phyloP scores from a whole-genome alignment of 2,888 invertebrate species.

The Heliconius charithonia region DNA sequence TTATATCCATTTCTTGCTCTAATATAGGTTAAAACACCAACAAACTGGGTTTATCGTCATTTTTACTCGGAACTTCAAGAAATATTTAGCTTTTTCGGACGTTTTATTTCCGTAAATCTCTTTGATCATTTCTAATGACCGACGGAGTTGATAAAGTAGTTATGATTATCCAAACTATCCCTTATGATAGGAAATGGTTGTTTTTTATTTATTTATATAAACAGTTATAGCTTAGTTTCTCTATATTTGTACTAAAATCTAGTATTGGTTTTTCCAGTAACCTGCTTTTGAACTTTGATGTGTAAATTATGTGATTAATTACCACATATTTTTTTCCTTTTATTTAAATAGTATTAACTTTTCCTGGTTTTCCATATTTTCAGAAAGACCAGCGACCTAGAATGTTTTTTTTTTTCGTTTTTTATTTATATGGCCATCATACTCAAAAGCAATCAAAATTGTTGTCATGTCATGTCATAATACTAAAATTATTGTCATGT shows the following conservation, averaged over 20 bases:
- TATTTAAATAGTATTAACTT: background rate
- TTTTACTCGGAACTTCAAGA: slow-evolving; percentile 47
- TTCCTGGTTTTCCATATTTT: background rate
- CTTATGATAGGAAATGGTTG: slow-evolving; percentile 6
- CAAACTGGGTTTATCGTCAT: slow-evolving; percentile 50
- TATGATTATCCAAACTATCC: slow-evolving; percentile 33
- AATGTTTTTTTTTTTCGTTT: too few relatives aligned
- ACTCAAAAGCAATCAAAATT: too few relatives aligned
- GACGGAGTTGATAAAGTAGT: slow-evolving; percentile 36
- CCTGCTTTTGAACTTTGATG: background rate
- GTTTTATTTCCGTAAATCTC: slow-evolving; percentile 35
- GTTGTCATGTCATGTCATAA: too few relatives aligned
- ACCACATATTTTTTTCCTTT: background rate
- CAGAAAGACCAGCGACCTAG: too few relatives aligned
- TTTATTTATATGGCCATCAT: too few relatives aligned
- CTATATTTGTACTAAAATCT: background rate
- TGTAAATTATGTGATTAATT: background rate
- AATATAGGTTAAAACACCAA: slow-evolving; percentile 43
- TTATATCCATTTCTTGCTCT: slow-evolving; percentile 1
- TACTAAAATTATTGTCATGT: too few relatives aligned
- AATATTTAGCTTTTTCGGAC: slow-evolving; percentile 40
- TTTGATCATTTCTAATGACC: slow-evolving; percentile 45
- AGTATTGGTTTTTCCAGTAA: background rate
- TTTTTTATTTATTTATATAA: slow-evolving; percentile 15
- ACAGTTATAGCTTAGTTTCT: background rate